Evolutionary conservation across 2,113 vertebrate genomes (phyloP).

Genomic region (Microcebus griseorufus): DNA sequence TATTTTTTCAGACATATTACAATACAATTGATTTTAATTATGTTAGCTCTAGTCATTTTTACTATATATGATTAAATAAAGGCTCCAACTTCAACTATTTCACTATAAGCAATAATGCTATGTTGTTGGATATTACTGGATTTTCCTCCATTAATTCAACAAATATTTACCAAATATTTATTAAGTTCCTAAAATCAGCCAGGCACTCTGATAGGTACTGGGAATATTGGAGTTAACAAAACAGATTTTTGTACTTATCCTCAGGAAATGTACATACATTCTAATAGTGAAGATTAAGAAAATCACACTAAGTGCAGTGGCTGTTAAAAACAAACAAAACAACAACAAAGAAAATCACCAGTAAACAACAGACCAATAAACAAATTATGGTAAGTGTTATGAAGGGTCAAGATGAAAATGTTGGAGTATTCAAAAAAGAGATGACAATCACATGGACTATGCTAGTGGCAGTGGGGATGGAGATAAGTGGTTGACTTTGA

Average conservation of each 20-base stretch:
- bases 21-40: constrained; percentile 28
- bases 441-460: neutral
- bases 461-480: neutral
- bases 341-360: neutral
- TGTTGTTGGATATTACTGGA: neutral
- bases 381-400: neutral
- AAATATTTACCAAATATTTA: constrained; percentile 15
- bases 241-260: neutral
- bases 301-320: neutral
- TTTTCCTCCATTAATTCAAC: constrained; percentile 17
- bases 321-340: neutral
- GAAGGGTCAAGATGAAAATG: constrained; percentile 5
- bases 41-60: constrained; percentile 11
- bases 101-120: neutral
- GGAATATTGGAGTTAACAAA: neutral
- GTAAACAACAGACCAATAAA: neutral
- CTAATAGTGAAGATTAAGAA: constrained; percentile 12
- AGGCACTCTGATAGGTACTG: neutral
- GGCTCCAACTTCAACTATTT: neutral
- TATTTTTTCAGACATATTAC: neutral
- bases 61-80: neutral
- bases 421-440: neutral
- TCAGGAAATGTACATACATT: constrained; percentile 32
- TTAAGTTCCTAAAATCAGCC: neutral
- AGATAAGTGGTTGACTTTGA: neutral